Evolutionary conservation across 2,797 vertebrate genomes (phyloP), one percentile per base, ranked within the genome.

Genomic region (Columba guinea): DNA sequence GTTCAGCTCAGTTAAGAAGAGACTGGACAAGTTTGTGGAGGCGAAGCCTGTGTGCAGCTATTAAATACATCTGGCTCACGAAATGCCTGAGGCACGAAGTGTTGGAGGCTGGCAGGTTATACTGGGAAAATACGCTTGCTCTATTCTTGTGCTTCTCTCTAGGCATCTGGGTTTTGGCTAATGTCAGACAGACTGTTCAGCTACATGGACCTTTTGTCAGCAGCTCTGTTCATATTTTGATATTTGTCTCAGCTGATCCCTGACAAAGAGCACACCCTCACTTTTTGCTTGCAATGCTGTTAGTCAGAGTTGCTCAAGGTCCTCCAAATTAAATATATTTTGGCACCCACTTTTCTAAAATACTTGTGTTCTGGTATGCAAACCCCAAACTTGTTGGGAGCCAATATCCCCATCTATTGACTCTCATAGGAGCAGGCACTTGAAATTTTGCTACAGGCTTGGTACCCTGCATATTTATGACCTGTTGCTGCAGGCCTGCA

Each of bases 41-140:
- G 48, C 71, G 41, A 89, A 87, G 75, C 30, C 46, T 81, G 58
- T 52, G 37, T 68, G 65, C 73, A 58, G 62, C 76, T 75, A 23
- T 91, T 88, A 96, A 88, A 84, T 39, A 55, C 74, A 90, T 51
- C 87, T 94, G 87, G 69, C 65, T 90, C 11, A 35, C 73, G 93
- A 94, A 95, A 91, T 62, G 87, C 90, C 85, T 69, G 91, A 80
- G 83, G 95, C 87, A 93, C 58, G 17, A 68, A 95, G 87, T 51
- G 53, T 68, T 91, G 91, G 79, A 91, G 83, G 15, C 94, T 91
- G 87, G 82, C 91, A 88, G 80, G 34, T 90, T 87, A 0, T 30
- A 51, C 68, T 71, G 90, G 82, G 96, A 80, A 94, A 93, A 75
- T 62, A 16, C 0, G 2, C 53, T 84, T 68, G 41, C 87, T 91